phyloP scores from a whole-genome alignment of 2,888 invertebrate genomes.

The Chalcosyrphus nemorum region DNA sequence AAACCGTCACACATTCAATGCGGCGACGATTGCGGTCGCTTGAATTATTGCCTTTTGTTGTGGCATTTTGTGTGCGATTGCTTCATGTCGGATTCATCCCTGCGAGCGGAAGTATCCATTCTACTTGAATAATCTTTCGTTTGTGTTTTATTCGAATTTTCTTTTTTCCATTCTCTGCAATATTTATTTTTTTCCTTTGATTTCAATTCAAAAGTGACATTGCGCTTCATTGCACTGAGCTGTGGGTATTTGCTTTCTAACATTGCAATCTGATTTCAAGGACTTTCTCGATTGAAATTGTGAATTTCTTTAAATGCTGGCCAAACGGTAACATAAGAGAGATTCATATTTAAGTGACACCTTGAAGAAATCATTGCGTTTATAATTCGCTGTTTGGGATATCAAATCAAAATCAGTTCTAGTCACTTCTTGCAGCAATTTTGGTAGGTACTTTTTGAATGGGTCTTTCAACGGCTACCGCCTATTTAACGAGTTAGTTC shows the following conservation, averaged over 20 bases:
- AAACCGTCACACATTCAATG: constrained; percentile 61
- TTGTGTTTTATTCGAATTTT: constrained; percentile 17
- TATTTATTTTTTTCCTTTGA: constrained; percentile 40
- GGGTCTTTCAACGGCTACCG: too few species aligned
- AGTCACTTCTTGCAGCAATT: too few species aligned
- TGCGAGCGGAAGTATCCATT: constrained; percentile 63
- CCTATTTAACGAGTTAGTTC: too few species aligned
- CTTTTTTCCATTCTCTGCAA: constrained; percentile 12
- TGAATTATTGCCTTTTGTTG: constrained; percentile 68
- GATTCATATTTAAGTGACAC: too few species aligned
- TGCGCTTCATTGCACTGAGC: constrained; percentile 58
- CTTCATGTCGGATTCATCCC: constrained; percentile 60
- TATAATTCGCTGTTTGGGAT: too few species aligned
- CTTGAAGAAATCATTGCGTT: too few species aligned
- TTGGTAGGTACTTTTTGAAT: too few species aligned
- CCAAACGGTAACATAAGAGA: too few species aligned
- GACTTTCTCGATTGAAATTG: neutral
- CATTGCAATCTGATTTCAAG: neutral
- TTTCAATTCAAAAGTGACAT: constrained; percentile 45
- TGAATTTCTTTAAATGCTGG: neutral
- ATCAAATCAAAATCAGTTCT: too few species aligned
- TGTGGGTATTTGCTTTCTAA: constrained; percentile 2
- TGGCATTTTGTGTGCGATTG: constrained; percentile 65
- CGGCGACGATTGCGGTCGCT: constrained; percentile 66
- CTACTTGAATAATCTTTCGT: constrained; percentile 58